Base-by-base conservation (phyloP, 2,797 vertebrate genomes). In the Natrix natrix region DNA sequence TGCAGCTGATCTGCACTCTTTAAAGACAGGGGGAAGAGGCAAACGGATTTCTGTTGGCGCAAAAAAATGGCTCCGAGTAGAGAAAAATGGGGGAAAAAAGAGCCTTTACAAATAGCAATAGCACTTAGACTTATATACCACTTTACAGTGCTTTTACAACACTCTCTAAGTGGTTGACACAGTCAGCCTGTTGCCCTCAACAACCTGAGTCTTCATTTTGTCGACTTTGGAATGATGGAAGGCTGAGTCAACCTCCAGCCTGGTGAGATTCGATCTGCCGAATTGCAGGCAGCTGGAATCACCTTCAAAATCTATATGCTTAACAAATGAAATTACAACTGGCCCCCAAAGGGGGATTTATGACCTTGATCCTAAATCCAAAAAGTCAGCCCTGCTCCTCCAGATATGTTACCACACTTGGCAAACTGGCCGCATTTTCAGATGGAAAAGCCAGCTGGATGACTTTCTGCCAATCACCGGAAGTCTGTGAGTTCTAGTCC, bases 301-400 rank as follows among this genome's bases (percentile, higher is more conserved):
- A 66, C 13, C 12, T 66, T 66, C n/a, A n/a, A n/a, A n/a, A n/a
- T n/a, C n/a, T n/a, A n/a, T 66, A 14, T 6, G 4, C 28, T 69
- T 69, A 32, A 16, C 5, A 0, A 16, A 13, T 32, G 63, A 69
- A 66, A 0, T n/a, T 66, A n/a, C 5, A 66, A n/a, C 13, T n/a
- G 13, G n/a, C 28, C 13, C 63, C 0, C 2, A n/a, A n/a, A 66
- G 2, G 63, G 63, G 28, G 26, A 63, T 0, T 63, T 28, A 63
- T 12, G 26, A 63, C 61, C 11, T 63, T 8, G 61, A 63, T n/a
- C 61, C 61, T 26, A 63, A 63, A 28, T 63, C 28, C 26, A 0
- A 1, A 28, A 4, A 28, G 11, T 63, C 26, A 12, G 26, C 2
- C 0, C 0, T n/a, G 28, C 13, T n/a, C 63, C n/a, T 11, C 5